Base-by-base conservation (phyloP, 2,888 invertebrate species). In the Aleiodes leptofemur region DNA sequence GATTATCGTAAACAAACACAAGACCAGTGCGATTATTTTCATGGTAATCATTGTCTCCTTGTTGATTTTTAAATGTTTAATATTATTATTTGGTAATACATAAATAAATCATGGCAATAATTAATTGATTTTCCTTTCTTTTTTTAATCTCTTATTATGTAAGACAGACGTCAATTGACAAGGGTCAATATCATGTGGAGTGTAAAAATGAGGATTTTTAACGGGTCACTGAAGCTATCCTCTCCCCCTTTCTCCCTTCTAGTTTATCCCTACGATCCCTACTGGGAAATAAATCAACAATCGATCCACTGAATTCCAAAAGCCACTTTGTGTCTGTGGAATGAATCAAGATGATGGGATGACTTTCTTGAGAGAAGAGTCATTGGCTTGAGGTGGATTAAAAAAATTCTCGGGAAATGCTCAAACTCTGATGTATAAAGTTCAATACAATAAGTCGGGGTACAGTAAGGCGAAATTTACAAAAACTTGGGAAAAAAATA, bases 131-230 rank as follows among this genome's bases (percentile, higher is more conserved):
- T 43, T 43, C 7, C 43, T 9, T 43, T 43, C 11, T 11, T 43
- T 43, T 9, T 43, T 43, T 43, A 9, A 43, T 43, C 43, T 11
- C 43, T 43, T 43, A 43, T 43, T 43, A 43, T 11, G 43, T 43
- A 43, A 43, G 64, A 64, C 64, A 16, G 43, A 48, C 43, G 64
- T 64, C 64, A 83, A 80, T 51, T 66, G 69, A 29, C 55, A 76
- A 79, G 81, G 85, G 86, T 87, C 86, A 86, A 80, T 80, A 83
- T 85, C 83, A 87, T 82, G 82, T 87, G 83, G 85, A 87, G 87
- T 88, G 88, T 88, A 85, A 88, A 88, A 86, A 86, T 82, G 80
- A 82, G 83, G 86, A 86, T 86, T 83, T 43, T 83, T 76, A 73
- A 77, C 64, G 69, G 56, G 38, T 38, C 64, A 55, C 64, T 48